Base-by-base conservation (phyloP, 2,113 vertebrate genomes). In the Atrichornis clamosus region DNA sequence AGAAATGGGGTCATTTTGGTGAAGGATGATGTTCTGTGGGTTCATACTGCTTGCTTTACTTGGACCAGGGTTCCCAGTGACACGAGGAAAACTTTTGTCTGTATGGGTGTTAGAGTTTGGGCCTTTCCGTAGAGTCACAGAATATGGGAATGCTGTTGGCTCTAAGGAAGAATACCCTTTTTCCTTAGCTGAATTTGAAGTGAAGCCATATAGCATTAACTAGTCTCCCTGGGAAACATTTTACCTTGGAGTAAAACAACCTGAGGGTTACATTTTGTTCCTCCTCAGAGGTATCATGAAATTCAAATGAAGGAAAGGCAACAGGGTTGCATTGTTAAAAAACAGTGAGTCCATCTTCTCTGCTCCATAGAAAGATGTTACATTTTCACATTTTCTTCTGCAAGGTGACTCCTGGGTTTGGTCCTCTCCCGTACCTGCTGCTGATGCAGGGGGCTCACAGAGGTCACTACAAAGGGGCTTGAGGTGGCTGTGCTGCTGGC, bases 281-380 rank as follows among this genome's bases (percentile, higher is more conserved):
- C 16, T 83, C 8, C 56, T 78, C 3, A 42, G 2, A 47, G 44
- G 23, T 19, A 10, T 14, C 26, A 5, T 19, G 37, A 44, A 47
- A 52, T 59, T 58, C 27, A 63, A 33, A 15, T 4, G 8, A 20
- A 58, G 28, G 15, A 39, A 58, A 50, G 39, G 47, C 21, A 47
- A 1, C 17, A 41, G 42, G 24, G 8, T 8, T 56, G 75, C n/a
- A 5, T 2, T 72, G 16, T 46, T n/a, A 4, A 32, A n/a, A 44
- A 46, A 2, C 0, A 65, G 2, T 1, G 35, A 55, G 42, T 41
- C 35, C 9, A 6, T 37, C 17, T 39, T 11, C 14, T 18, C 5
- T 27, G 80, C 55, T 21, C 6, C 46, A 13, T 0, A 32, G 44
- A 16, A 16, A 7, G 16, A 1, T 53, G 58, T 19, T 23, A 2